These are phyloP conservation scores for Pongo abelii DNA, from an alignment of 2,113 vertebrate species.

Conservation along the genomic window DNA sequence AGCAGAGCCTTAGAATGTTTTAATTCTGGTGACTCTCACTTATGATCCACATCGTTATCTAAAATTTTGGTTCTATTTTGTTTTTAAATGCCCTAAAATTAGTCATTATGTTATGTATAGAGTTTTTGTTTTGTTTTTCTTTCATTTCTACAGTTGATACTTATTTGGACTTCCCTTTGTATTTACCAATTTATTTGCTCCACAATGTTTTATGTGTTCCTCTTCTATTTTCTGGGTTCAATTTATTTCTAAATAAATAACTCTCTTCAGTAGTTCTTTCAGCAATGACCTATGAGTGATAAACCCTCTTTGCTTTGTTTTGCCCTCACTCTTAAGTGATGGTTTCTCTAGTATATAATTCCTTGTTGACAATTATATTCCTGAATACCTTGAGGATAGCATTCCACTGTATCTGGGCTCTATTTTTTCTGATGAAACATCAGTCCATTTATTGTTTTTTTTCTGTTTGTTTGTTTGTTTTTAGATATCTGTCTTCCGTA, in stretches of 20 bases:
- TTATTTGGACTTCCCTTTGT: not conserved
- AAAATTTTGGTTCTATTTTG: not conserved
- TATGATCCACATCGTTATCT: not conserved
- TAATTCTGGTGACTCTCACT: not conserved
- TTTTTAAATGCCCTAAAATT: not conserved
- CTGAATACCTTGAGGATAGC: not conserved
- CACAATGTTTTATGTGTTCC: not conserved
- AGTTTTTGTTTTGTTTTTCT: not conserved
- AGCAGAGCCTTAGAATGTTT: not conserved
- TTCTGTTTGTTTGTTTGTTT: not conserved
- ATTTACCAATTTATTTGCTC: not conserved
- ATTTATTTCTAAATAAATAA: not conserved
- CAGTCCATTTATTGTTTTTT: not conserved
- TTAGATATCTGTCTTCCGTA: not conserved
- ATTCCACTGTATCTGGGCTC: not conserved
- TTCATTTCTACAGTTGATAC: not conserved
- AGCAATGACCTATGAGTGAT: not conserved
- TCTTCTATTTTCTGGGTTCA: not conserved
- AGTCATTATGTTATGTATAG: not conserved
- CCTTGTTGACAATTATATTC: not conserved
- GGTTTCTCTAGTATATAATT: not conserved
- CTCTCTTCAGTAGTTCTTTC: not conserved
- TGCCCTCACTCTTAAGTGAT: not conserved
- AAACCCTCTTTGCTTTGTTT: not conserved
- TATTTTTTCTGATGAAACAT: not conserved